Evolutionary conservation across 1,140 invertebrate genomes (phyloP), one percentile per base, ranked within the genome.

Genomic region (Hestina assimilis): DNA sequence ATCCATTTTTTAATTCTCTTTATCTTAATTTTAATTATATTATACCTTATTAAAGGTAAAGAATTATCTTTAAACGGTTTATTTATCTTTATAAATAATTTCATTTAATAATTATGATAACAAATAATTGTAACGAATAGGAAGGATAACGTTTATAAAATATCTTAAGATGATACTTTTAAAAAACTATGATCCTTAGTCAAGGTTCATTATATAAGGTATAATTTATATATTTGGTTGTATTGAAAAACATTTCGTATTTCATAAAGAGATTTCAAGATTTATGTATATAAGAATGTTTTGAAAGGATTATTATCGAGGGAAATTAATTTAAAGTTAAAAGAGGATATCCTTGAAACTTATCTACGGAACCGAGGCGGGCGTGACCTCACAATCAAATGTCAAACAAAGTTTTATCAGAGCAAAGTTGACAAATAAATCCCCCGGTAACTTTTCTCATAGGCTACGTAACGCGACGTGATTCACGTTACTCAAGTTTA

Each of bases 401-500:
- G 79, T 75, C 80, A 78, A 79, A 81, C 74, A 71, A 87, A 87
- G 62, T 87, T 85, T 87, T 83, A 87, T 85, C 82, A 75, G 70
- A 71, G 63, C 59, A 65, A 83, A 83, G 79, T 83, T 79, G 79
- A 85, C 83, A 85, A 83, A 87, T 85, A 87, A 84, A 83, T 83
- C 69, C 78, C 63, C 66, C 55, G 63, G 58, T 54, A 86, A 87
- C 78, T 87, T 87, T 83, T 73, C 76, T 69, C 69, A 59, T 56
- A 63, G 50, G 42, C 42, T 59, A 66, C 63, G 59, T 45, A 66
- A 62, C 48, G 59, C 47, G 59, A 79, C 69, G 69, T 73, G 71
- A 73, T 81, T 69, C 17, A 48, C 45, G 45, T 53, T 42, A 46
- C 53, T 41, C 47, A n/a, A 38, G 26, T 47, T 40, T 40, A 56